Base-by-base conservation (phyloP, 1,140 invertebrate species). In the Coenobita brevimanus region DNA sequence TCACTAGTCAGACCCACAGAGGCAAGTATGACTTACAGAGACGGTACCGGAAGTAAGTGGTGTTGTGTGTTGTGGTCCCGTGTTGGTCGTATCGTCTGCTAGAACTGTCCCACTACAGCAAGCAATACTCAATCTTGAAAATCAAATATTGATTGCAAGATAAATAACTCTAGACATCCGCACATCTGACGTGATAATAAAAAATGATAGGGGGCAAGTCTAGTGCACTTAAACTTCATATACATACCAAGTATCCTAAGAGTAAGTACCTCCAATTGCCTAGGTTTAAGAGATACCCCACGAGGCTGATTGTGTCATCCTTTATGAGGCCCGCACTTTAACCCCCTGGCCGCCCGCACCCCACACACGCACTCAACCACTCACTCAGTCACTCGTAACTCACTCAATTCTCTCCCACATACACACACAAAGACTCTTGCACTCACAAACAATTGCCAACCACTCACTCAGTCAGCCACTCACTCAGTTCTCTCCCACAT, bases 1-100 rank as follows among this genome's bases (percentile, higher is more conserved):
- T 93, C 73, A 92, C 91, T 76, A 87, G 88, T 78, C 88, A 90
- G 84, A 69, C 88, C 30, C 90, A 89, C 76, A 90, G 88, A 89
- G 87, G 88, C 90, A 90, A 90, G 90, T 90, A 90, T 82, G 90
- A 90, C 43, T 43, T 87, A 60, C 86, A 84, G 87, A 89, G 86
- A 88, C 84, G 89, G 67, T 84, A 83, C 81, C 89, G 89, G 83
- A 91, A 91, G 89, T 90, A 90, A 89, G 81, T 86, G 79, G 38
- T 84, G 54, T 82, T 90, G 33, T 83, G 75, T 79, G 81, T 88
- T 83, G 89, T 83, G 85, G 50, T 82, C 83, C 75, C 33, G 75
- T 69, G 79, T 67, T 54, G 33, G 30, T 85, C 76, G 62, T 71
- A 41, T 67, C 75, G 69, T 64, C 82, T 82, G 69, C 80, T 86